Evolutionary conservation across 2,888 invertebrate genomes (phyloP).

Genomic region (Hedya salicella): DNA sequence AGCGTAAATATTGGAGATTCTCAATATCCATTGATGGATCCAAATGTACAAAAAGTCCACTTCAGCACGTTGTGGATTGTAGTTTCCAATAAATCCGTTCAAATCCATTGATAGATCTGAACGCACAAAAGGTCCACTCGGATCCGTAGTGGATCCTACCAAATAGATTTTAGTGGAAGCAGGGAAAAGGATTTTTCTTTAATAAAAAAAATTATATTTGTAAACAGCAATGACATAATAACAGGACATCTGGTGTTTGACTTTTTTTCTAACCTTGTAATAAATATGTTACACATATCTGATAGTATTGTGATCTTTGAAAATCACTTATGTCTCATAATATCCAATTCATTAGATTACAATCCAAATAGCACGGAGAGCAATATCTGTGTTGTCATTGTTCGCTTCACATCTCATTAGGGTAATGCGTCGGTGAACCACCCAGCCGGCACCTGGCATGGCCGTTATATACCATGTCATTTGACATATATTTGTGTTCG

Average conservation of each 20-base stretch:
- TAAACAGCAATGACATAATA: not conserved
- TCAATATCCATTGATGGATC: no score
- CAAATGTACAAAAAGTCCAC: no score
- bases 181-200: no score
- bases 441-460: conserved; percentile 9
- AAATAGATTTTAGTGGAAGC: no score
- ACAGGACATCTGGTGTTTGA: not conserved
- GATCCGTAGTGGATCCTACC: no score
- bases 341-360: not conserved
- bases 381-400: conserved; percentile 34
- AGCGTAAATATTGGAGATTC: no score
- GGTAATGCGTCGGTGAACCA: conserved; percentile 17
- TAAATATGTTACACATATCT: not conserved
- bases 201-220: not conserved
- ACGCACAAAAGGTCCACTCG: no score
- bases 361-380: conserved; percentile 31
- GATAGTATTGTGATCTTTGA: not conserved
- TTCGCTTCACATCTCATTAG: conserved; percentile 27
- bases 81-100: no score
- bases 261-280: not conserved
- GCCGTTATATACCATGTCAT: conserved; percentile 19
- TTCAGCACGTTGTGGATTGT: no score
- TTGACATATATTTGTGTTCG: conserved; percentile 14
- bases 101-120: no score
- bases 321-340: not conserved